These are phyloP conservation scores for Auanema sp. DNA, from an alignment of 2,888 invertebrate species.

Conservation along the genomic window DNA sequence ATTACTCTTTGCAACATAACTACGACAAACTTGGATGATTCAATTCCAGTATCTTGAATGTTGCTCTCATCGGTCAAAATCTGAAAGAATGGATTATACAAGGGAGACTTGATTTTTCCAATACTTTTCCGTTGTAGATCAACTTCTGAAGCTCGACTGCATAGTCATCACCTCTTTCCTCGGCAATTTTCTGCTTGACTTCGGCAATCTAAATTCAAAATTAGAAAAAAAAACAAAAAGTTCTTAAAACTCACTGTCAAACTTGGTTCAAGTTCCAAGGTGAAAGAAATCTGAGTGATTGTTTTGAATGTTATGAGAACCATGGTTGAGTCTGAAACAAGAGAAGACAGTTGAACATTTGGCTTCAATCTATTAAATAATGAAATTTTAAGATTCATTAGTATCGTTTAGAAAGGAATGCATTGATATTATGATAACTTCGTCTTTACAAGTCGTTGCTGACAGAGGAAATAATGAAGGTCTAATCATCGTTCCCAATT, in stretches of 20 bases:
- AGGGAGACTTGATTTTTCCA: too few relatives aligned
- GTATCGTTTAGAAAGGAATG: too few relatives aligned
- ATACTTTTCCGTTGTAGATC: constrained; percentile 62
- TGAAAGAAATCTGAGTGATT: constrained; percentile 53
- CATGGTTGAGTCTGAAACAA: constrained; percentile 3
- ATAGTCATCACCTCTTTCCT: constrained; percentile 40
- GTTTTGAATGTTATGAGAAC: constrained; percentile 55
- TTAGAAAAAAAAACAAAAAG: constrained; percentile 3
- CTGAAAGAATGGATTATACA: constrained; percentile 25
- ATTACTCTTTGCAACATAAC: constrained; percentile 54
- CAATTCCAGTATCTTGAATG: constrained; percentile 43
- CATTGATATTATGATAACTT: neutral
- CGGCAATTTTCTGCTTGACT: constrained; percentile 50
- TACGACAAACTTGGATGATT: constrained; percentile 55
- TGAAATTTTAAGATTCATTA: neutral
- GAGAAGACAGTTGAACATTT: neutral
- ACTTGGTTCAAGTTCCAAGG: constrained; percentile 42
- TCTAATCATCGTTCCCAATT: constrained; percentile 7
- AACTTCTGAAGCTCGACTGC: constrained; percentile 56
- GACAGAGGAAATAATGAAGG: constrained; percentile 7
- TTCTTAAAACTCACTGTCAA: constrained; percentile 39
- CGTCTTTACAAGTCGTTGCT: neutral
- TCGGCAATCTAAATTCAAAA: constrained; percentile 44
- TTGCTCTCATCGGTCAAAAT: constrained; percentile 46
- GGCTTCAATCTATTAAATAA: neutral